These are phyloP conservation scores for Mormoops blainvillei DNA, from an alignment of 2,113 vertebrate species.

Conservation along the genomic window DNA sequence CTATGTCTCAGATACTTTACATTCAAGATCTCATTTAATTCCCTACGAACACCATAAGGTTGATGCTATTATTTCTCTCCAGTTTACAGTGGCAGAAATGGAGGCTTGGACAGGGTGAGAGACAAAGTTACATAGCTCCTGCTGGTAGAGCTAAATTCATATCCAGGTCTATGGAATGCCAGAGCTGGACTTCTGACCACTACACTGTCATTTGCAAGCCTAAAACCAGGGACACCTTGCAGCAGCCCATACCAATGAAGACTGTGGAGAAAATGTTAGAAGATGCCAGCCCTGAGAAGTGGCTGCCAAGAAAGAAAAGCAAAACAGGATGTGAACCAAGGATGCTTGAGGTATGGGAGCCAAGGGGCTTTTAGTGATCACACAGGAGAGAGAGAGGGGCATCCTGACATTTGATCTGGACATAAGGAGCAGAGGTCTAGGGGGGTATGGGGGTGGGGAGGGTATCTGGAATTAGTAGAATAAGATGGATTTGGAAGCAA, in stretches of 20 bases:
- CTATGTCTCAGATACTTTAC: neutral
- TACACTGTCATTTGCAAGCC: neutral
- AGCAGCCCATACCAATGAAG: neutral
- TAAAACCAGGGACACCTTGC: neutral
- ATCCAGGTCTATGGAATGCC: neutral
- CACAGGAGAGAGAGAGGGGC: neutral
- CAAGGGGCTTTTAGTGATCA: neutral
- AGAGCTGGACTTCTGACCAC: neutral
- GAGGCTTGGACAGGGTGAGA: neutral
- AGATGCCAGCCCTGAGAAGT: neutral
- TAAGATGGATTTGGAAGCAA: neutral
- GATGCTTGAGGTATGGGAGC: neutral
- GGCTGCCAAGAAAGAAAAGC: neutral
- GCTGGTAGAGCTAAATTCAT: neutral
- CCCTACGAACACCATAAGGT: neutral
- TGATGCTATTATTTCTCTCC: neutral
- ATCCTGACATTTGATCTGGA: constrained; percentile 48
- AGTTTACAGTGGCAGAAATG: neutral
- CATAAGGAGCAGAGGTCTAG: constrained; percentile 1
- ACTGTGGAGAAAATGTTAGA: neutral
- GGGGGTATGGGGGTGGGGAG: accelerated
- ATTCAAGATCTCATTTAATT: neutral
- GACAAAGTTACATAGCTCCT: neutral
- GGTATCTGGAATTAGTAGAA: neutral
- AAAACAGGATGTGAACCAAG: neutral